Conservation (phyloP, 2,797 vertebrate genomes). For the Poecilia gillii region DNA sequence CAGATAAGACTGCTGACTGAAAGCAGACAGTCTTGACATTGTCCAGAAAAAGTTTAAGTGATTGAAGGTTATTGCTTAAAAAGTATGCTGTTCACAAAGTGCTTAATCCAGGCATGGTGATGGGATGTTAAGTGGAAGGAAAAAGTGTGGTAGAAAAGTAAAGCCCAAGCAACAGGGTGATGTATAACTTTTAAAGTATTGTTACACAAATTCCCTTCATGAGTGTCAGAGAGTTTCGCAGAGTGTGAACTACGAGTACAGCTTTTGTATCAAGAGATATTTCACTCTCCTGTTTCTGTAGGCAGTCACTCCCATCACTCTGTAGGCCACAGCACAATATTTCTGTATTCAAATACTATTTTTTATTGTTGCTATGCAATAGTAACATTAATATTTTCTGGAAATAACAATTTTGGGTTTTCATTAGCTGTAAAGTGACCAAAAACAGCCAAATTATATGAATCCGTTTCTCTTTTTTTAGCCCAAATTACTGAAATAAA, state of each 20-base stretch:
- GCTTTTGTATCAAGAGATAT: not conserved
- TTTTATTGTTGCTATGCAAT: not conserved
- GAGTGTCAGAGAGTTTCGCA: not conserved
- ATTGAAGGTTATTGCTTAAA: not conserved
- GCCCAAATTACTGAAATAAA: not conserved
- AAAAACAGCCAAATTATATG: not conserved
- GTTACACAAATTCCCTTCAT: not conserved
- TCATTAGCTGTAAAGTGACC: not conserved
- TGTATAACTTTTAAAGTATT: not conserved
- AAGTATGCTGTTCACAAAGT: not conserved
- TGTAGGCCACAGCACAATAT: not conserved
- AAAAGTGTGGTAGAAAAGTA: not conserved
- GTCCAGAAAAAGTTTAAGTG: not conserved
- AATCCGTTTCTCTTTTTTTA: not conserved
- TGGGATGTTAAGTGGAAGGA: not conserved
- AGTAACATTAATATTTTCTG: not conserved
- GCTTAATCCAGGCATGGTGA: not conserved
- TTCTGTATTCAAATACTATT: not conserved
- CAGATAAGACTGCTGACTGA: not conserved
- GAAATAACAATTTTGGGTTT: not conserved
- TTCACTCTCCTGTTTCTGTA: not conserved
- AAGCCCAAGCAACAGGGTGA: not conserved
- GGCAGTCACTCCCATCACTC: not conserved
- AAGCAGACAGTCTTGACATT: not conserved
- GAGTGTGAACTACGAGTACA: not conserved